Evolutionary conservation across 2,797 vertebrate species (phyloP).

Genomic region (Urocyon cinereoargenteus): DNA sequence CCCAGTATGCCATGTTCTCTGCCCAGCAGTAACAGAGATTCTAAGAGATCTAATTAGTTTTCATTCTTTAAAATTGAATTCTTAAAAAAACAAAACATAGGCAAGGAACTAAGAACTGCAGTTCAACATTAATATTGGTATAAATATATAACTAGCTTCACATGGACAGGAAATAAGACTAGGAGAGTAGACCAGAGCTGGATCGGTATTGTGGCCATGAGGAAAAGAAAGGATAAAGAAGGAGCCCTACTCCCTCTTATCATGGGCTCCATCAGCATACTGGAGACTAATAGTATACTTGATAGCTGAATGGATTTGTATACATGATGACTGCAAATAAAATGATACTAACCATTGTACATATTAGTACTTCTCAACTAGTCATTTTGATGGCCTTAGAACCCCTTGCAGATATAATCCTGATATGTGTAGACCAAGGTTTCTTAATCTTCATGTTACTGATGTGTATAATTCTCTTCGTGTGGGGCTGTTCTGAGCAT

Average conservation of each 20-base stretch:
- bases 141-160: conserved; percentile 3
- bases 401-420: conserved; percentile 1
- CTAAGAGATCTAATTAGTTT: conserved; percentile 15
- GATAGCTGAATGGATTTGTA: background rate
- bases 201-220: background rate
- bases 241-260: background rate
- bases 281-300: background rate
- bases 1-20: background rate
- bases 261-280: background rate
- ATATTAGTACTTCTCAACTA: background rate
- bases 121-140: background rate
- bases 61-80: background rate
- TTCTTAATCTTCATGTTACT: background rate
- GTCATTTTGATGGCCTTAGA: conserved; percentile 3
- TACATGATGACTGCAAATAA: background rate
- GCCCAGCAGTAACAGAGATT: background rate
- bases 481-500: background rate
- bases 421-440: background rate
- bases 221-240: conserved; percentile 1
- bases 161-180: background rate
- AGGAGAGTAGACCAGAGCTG: background rate
- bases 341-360: background rate
- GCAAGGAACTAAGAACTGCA: background rate
- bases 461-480: background rate
- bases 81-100: background rate